Base-by-base conservation (phyloP, 2,888 invertebrate species). In the Heterodera filipjevi region DNA sequence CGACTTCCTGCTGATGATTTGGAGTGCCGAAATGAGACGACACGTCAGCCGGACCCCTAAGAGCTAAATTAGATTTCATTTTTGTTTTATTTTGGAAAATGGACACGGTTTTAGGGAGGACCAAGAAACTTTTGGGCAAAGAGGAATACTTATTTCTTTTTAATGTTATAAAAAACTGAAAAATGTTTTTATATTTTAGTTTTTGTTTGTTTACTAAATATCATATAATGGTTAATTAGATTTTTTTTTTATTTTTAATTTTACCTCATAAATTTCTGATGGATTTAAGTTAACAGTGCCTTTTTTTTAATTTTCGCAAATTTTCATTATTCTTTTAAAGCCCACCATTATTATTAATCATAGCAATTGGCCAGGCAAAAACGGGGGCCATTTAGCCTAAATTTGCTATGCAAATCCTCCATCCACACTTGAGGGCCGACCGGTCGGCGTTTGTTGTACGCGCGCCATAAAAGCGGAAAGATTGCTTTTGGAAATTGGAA, bases 401-500 rank as follows among this genome's bases (percentile, higher is more conserved):
- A 59, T 59, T 59, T 59, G 22, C 59, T 59, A 59, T 59, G 59
- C 59, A 59, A 59, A 59, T 59, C 59, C 59, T 19, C 22, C 22
- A n/a, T 19, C 22, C 22, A n/a, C 59, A 59, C 59, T 59, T 59
- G 59, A 59, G 59, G n/a, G 59, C n/a, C 3, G 49, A 22, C 44
- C 44, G n/a, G 49, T 3, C 3, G 49, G 49, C 49, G 22, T 49
- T 39, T 39, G 39, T 39, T 39, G 27, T 59, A 59, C n/a, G 59
- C 59, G 59, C 59, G 22, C 59, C 59, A 59, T 59, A 59, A 59
- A 59, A 59, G 22, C 19, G 59, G 59, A 22, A 22, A 59, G 59
- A 59, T 59, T 59, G 59, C n/a, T 59, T 59, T 59, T 16, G 59
- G 46, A 49, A 16, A n/a, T n/a, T 59, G 59, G 59, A 59, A 59